Conservation (phyloP, 2,888 invertebrate genomes). For the Apodemia zela region DNA sequence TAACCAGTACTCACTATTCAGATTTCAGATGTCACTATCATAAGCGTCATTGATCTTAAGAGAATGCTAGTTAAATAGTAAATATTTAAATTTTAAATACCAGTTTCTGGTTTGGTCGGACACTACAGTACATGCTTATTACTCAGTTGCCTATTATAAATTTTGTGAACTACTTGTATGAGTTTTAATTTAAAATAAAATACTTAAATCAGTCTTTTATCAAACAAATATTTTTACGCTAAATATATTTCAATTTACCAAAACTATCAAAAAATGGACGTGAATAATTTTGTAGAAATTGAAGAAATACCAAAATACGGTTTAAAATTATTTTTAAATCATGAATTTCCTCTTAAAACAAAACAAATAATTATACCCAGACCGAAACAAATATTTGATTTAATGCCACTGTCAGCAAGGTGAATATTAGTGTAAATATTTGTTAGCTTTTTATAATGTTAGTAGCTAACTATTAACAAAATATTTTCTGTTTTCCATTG, state of each 20-base stretch:
- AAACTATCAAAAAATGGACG: conserved; percentile 7
- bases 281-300: conserved; percentile 29
- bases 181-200: neutral
- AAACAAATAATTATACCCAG: conserved; percentile 83
- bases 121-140: no score
- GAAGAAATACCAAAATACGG: conserved; percentile 83
- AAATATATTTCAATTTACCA: neutral
- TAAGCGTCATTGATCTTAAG: no score
- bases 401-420: conserved; percentile 87
- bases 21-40: no score
- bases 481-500: conserved; percentile 35
- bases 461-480: conserved; percentile 1
- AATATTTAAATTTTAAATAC: no score
- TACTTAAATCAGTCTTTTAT: neutral
- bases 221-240: neutral
- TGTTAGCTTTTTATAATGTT: neutral
- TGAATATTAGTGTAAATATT: conserved; percentile 42
- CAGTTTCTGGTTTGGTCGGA: no score
- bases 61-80: no score
- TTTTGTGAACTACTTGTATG: neutral
- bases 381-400: conserved; percentile 84
- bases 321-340: conserved; percentile 86
- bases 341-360: conserved; percentile 87
- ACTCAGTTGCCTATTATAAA: no score
- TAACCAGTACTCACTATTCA: no score